Conservation (phyloP, 2,888 invertebrate genomes). For the Hermaeophaga mercurialis region DNA sequence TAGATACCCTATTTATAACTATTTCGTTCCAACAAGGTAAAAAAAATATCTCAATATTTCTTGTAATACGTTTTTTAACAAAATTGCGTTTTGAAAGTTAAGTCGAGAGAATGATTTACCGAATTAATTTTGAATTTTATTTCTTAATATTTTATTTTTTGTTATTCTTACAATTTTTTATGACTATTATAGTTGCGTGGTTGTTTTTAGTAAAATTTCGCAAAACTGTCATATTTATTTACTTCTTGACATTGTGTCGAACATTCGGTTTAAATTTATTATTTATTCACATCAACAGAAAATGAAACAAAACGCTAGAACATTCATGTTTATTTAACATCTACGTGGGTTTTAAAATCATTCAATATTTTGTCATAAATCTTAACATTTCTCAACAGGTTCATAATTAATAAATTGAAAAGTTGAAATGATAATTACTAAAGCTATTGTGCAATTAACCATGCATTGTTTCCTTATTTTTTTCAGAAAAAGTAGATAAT, state of each 20-base stretch:
- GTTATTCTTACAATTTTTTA: too few relatives aligned
- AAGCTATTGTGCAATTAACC: constrained; percentile 9
- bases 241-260: neutral
- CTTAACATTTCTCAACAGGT: constrained; percentile 13
- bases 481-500: constrained; percentile 4
- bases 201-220: neutral
- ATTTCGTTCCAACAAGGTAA: too few relatives aligned
- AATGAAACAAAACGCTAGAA: neutral
- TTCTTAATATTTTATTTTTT: too few relatives aligned
- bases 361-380: constrained; percentile 14
- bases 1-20: too few relatives aligned
- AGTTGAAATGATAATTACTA: constrained; percentile 6
- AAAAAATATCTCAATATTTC: too few relatives aligned
- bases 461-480: neutral
- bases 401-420: constrained; percentile 13
- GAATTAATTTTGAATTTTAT: too few relatives aligned
- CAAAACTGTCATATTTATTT: neutral
- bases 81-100: too few relatives aligned
- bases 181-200: too few relatives aligned
- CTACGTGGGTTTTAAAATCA: constrained; percentile 8
- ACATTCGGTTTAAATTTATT: neutral
- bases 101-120: too few relatives aligned
- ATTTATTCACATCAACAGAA: neutral
- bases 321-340: constrained; percentile 4
- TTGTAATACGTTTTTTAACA: too few relatives aligned